A percentile compares a stretch with the other conserved stretches of the same genome.
These are phyloP conservation scores for Oreonectes daqikongensis DNA, from an alignment of 2,797 vertebrate species.

Conservation along the genomic window DNA sequence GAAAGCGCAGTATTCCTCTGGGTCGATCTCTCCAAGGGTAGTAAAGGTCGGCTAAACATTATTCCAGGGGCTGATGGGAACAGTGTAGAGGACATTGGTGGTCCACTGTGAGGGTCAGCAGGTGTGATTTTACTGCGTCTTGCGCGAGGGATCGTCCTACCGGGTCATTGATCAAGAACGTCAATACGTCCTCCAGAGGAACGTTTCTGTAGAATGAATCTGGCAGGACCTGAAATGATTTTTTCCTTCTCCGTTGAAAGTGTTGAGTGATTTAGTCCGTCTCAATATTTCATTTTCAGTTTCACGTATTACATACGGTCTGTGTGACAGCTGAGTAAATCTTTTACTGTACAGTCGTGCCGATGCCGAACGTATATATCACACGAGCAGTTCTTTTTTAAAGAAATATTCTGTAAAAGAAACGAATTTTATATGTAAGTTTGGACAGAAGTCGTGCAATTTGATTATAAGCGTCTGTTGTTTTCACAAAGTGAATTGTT, in stretches of 20 bases:
- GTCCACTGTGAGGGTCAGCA: slow-evolving; percentile 30
- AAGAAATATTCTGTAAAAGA: no score
- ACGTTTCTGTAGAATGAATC: slow-evolving; percentile 23
- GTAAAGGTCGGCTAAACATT: not conserved
- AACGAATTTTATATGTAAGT: no score
- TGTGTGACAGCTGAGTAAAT: not conserved
- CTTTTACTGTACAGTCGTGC: not conserved
- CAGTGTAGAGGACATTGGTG: slow-evolving; percentile 12
- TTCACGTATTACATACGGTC: slow-evolving; percentile 22
- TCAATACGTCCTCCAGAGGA: slow-evolving; percentile 36
- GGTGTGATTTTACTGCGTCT: slow-evolving; percentile 17
- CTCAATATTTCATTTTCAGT: slow-evolving; percentile 38
- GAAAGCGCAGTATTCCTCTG: no score
- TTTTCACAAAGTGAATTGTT: not conserved
- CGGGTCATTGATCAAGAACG: slow-evolving; percentile 49
- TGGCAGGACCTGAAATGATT: slow-evolving; percentile 36
- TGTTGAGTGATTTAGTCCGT: slow-evolving; percentile 23
- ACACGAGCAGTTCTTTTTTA: no score
- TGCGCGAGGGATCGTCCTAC: slow-evolving; percentile 25
- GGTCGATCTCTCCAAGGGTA: not conserved
- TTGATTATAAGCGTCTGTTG: not conserved
- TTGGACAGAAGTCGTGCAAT: no score
- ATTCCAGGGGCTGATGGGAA: not conserved
- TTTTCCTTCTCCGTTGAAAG: slow-evolving; percentile 13
- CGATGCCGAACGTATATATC: no score